These are phyloP conservation scores for Drosophila neocordata DNA, from an alignment of 1,140 invertebrate genomes.

Conservation along the genomic window DNA sequence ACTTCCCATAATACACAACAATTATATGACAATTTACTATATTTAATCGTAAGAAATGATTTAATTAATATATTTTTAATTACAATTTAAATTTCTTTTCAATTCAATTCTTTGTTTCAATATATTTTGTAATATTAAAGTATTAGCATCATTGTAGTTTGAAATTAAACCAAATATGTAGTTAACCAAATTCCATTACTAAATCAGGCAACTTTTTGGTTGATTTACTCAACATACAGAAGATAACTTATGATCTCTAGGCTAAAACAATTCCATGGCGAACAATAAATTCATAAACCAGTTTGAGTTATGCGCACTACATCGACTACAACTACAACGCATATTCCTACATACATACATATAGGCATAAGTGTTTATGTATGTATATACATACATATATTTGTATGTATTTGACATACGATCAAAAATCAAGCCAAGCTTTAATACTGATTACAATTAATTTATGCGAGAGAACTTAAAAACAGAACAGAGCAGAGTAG, in stretches of 20 bases:
- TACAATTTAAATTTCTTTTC: too few relatives aligned
- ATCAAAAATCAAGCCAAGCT: slow-evolving; percentile 44
- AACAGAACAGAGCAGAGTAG: not conserved
- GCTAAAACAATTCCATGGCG: not conserved
- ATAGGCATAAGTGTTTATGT: not conserved
- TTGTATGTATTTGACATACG: slow-evolving; percentile 48
- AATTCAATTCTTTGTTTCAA: too few relatives aligned
- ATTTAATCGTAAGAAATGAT: too few relatives aligned
- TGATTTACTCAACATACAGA: not conserved
- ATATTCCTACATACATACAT: not conserved
- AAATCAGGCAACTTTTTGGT: not conserved
- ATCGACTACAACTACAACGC: not conserved
- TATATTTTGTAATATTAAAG: too few relatives aligned
- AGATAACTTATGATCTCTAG: not conserved
- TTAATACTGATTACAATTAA: slow-evolving; percentile 58
- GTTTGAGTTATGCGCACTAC: slow-evolving; percentile 65
- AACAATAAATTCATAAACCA: slow-evolving; percentile 42
- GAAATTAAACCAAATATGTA: too few relatives aligned
- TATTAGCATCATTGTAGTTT: too few relatives aligned
- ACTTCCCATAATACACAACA: too few relatives aligned
- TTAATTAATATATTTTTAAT: too few relatives aligned
- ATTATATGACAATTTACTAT: too few relatives aligned
- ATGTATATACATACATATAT: slow-evolving; percentile 19
- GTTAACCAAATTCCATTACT: not conserved
- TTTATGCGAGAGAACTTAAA: slow-evolving; percentile 48